Conservation (phyloP, 2,888 invertebrate species). For the Parascotia fuliginaria region DNA sequence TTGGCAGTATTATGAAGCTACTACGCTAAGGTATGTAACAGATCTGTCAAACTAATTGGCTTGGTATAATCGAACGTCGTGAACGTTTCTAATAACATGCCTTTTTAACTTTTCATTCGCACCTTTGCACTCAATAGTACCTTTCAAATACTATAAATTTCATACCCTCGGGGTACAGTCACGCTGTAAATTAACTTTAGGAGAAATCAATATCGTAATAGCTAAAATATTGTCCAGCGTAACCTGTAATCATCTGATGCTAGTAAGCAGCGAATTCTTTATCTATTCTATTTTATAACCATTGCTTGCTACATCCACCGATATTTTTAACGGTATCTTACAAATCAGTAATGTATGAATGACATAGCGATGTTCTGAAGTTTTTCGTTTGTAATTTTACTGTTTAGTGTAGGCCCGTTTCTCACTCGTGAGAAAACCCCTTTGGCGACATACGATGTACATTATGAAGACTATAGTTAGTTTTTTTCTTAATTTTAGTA, state of each 20-base stretch:
- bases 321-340: fast-evolving
- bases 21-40: no score
- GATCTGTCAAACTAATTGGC: no score
- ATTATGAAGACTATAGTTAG: conserved; percentile 51
- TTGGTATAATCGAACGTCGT: no score
- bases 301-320: conserved; percentile 1
- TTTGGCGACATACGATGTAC: conserved; percentile 61
- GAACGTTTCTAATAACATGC: conserved; percentile 18
- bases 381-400: conserved; percentile 3
- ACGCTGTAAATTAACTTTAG: conserved; percentile 58
- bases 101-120: conserved; percentile 42
- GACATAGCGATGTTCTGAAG: not conserved
- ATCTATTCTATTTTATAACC: not conserved
- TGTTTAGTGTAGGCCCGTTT: conserved; percentile 20
- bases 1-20: no score
- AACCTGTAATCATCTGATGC: conserved; percentile 55
- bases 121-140: conserved; percentile 49
- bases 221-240: conserved; percentile 64
- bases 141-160: conserved; percentile 57
- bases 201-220: conserved; percentile 74
- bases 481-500: conserved; percentile 44
- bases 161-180: conserved; percentile 52
- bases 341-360: conserved; percentile 10
- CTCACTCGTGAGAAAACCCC: conserved; percentile 71
- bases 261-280: conserved; percentile 39